Evolutionary conservation across 2,888 invertebrate species (phyloP), one percentile per base, ranked within the genome.

Genomic region (Dynastes grantii): DNA sequence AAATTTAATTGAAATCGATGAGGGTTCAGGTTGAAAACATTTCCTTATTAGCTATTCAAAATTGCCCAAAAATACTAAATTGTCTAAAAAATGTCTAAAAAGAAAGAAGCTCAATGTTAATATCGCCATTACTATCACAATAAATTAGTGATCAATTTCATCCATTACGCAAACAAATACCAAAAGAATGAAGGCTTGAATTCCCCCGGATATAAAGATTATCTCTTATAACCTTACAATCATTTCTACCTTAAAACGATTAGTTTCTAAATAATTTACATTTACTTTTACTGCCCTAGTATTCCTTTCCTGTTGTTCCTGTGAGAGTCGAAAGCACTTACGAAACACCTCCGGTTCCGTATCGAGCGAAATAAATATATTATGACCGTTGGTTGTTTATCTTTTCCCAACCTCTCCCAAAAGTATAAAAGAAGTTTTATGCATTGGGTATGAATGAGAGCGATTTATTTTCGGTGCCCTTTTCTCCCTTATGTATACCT

Each of bases 351-450:
- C 27, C 22, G 27, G n/a, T 58, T 9, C 22, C n/a, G 22, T 58
- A 58, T 22, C 22, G 11, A 11, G 11, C 6, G 22, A 58, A 16
- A 58, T 58, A 58, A 58, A 58, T 58, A 22, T 58, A 58, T 58
- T 58, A 58, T 27, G 55, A 45, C 45, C 22, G 27, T 58, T 22
- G 22, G 45, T 16, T 58, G 55, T 58, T 58, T 58, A 58, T 58
- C 55, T 22, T 22, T 58, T 53, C n/a, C n/a, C 53, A n/a, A 16
- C n/a, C 53, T 53, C 53, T 53, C 16, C 16, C 16, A 2, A 6
- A 53, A 8, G 55, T 58, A 22, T 8, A 58, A 58, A 58, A 55
- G 22, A 58, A 58, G 55, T 58, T 58, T 58, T 58, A 58, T 58
- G 55, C 27, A 58, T 58, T 8, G 55, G 22, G 55, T 58, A 22